Conservation (phyloP, 2,797 vertebrate genomes). For the Tadarida brasiliensis region DNA sequence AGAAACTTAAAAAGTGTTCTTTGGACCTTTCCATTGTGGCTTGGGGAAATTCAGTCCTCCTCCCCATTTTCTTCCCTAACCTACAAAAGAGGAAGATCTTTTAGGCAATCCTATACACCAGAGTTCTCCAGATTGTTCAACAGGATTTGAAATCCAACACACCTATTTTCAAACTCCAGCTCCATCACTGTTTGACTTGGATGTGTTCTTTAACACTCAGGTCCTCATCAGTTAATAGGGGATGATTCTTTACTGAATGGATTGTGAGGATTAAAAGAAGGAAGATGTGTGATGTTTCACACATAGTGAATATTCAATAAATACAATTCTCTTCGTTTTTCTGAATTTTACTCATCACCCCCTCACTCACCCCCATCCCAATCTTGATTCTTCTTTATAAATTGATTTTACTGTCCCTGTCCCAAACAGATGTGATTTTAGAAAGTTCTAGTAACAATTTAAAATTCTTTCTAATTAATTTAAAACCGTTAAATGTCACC, state of each 20-base stretch:
- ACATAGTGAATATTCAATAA: background rate
- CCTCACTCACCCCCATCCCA: background rate
- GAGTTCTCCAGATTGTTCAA: background rate
- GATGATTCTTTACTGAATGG: background rate
- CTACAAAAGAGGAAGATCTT: background rate
- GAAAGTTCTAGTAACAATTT: background rate
- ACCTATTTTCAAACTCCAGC: background rate
- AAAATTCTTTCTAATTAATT: background rate
- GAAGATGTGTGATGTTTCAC: background rate
- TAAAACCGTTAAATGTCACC: constrained; percentile 65
- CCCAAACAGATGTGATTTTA: background rate
- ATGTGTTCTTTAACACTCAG: background rate
- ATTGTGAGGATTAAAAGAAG: background rate
- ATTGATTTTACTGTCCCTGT: background rate
- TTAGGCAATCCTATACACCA: background rate
- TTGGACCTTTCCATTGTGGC: background rate
- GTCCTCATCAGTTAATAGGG: background rate
- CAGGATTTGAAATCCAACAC: background rate
- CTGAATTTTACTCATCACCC: background rate
- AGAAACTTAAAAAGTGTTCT: background rate
- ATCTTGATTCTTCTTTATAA: background rate
- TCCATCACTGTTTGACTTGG: background rate
- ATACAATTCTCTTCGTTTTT: background rate
- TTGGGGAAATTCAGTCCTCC: background rate
- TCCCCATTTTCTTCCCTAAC: background rate